Evolutionary conservation across 1,140 invertebrate species (phyloP).

Genomic region (Atopsyche davidsoni): DNA sequence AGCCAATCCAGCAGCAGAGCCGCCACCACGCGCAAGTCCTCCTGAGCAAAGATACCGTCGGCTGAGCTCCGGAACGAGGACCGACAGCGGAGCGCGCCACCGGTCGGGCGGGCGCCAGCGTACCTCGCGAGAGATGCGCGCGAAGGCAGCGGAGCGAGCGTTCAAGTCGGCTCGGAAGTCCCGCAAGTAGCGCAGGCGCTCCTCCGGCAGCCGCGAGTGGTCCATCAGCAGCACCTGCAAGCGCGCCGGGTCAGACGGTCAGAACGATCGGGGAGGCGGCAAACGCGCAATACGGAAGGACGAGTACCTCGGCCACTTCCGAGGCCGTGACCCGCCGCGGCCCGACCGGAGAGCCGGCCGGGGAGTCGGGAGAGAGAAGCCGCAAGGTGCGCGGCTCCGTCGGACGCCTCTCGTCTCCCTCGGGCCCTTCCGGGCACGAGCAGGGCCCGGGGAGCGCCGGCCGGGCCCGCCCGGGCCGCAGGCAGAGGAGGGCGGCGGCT

Average conservation of each 20-base stretch:
- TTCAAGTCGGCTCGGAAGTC: conserved; percentile 60
- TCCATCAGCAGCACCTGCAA: conserved; percentile 45
- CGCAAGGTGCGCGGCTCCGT: too few relatives aligned
- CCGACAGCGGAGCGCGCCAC: background rate
- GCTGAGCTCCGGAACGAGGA: background rate
- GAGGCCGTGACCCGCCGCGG: conserved; percentile 7
- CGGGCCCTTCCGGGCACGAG: background rate
- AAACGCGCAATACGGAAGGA: too few relatives aligned
- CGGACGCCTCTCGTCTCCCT: background rate
- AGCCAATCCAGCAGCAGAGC: conserved; percentile 65
- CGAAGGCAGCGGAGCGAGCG: conserved; percentile 59
- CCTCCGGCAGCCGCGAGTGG: conserved; percentile 50
- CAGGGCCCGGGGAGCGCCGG: too few relatives aligned
- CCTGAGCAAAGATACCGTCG: conserved; percentile 34
- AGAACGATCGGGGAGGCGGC: too few relatives aligned
- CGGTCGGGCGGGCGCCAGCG: background rate
- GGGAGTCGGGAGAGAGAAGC: too few relatives aligned
- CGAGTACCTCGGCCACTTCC: conserved; percentile 20
- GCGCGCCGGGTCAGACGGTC: too few relatives aligned
- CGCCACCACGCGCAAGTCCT: conserved; percentile 54
- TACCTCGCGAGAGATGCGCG: conserved; percentile 57
- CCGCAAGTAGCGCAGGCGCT: conserved; percentile 45
- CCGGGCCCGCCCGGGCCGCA: too few relatives aligned
- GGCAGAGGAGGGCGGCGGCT: too few relatives aligned
- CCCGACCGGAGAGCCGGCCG: conserved; percentile 11